Evolutionary conservation across 2,888 invertebrate species (phyloP), one percentile per base, ranked within the genome.

Genomic region (Euzophera pinguis): DNA sequence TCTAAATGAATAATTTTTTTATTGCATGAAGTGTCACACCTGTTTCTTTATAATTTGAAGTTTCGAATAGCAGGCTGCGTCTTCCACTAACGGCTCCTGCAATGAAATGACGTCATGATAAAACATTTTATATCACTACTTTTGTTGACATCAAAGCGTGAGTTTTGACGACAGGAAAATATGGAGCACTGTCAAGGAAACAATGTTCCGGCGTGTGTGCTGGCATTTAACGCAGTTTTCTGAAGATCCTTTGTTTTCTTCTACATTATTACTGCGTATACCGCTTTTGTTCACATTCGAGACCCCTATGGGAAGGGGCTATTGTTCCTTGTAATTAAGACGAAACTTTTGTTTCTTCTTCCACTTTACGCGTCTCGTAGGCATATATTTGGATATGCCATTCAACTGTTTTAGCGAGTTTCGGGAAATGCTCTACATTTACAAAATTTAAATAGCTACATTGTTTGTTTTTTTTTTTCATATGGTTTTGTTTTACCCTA

Each of bases 81-180:
- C 52, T 56, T 52, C 50, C 58, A 58, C 38, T 38, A 39, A 47
- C 47, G 57, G 56, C 61, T 64, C 56, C 53, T 49, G 59, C 67
- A 66, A 56, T 62, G 63, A 66, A 63, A 67, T 68, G 69, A 64
- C 64, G 71, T 62, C 65, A 64, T 72, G 73, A 83, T 81, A 85
- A 84, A 84, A 84, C 79, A 78, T 84, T 85, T 84, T 78, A 81
- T 75, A 72, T 72, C 73, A 75, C 75, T 72, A 74, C 76, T 81
- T 77, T 80, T 84, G 79, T 84, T 84, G 79, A 78, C 72, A 77
- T 76, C 75, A 78, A 78, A 78, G 73, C 61, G 64, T 69, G 64
- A 67, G 72, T 71, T 72, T 64, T 63, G 69, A 69, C 71, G 71
- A 68, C 69, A 67, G 64, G 61, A 51, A 65, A 73, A 75, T 72